Percentiles rank a stretch among this genome's conserved stretches.
phyloP scores from a whole-genome alignment of 2,113 vertebrate genomes.

The Aleadryas rufinucha region DNA sequence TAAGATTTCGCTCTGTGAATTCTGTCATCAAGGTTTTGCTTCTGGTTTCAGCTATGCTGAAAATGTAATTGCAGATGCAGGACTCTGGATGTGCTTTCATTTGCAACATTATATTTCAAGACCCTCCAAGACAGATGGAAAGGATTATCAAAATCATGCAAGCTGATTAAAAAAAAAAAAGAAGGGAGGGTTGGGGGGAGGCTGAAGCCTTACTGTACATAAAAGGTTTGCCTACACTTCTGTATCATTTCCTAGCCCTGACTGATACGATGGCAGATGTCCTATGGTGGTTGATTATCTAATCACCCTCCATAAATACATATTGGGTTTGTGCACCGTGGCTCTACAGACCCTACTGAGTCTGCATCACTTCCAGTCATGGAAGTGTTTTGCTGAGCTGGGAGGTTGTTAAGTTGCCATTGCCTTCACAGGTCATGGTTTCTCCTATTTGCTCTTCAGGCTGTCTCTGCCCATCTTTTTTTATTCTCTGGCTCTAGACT shows the following conservation, averaged over 20 bases:
- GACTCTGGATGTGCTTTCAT: neutral
- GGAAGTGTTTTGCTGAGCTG: neutral
- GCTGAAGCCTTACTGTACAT: neutral
- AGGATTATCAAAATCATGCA: neutral
- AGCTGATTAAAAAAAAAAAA: neutral
- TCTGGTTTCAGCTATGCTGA: neutral
- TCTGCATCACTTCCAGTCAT: neutral
- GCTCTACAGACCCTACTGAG: neutral
- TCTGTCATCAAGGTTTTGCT: neutral
- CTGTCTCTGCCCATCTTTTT: neutral
- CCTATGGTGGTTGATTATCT: neutral
- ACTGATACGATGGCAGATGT: neutral
- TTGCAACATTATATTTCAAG: neutral
- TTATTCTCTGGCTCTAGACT: neutral
- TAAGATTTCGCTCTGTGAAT: neutral
- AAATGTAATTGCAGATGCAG: neutral
- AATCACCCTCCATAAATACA: neutral
- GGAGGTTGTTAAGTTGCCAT: neutral
- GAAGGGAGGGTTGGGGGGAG: fast-evolving
- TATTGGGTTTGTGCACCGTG: neutral
- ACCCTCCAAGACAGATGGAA: neutral
- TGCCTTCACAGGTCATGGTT: neutral
- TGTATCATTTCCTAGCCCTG: neutral
- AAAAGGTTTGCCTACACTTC: neutral
- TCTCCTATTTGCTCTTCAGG: neutral